Conservation (phyloP, 2,113 vertebrate species). For the Chloropsis hardwickii region DNA sequence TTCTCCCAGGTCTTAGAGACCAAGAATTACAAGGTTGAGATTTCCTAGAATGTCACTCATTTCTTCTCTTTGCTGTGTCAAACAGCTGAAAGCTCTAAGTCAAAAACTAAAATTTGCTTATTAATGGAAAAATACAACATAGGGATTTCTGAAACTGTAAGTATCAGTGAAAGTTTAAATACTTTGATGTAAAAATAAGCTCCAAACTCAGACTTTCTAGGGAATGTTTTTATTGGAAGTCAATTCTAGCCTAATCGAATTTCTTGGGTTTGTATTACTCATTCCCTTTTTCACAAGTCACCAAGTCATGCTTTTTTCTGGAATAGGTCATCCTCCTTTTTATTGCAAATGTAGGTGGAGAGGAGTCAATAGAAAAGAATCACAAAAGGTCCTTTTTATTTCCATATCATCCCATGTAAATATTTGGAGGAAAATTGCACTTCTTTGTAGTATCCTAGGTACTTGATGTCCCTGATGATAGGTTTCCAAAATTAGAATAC, state of each 20-base stretch:
- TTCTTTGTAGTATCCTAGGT: neutral
- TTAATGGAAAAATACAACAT: neutral
- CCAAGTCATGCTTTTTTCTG: neutral
- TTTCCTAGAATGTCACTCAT: neutral
- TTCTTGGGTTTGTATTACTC: conserved; percentile 3
- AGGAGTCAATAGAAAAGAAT: neutral
- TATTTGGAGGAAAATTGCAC: neutral
- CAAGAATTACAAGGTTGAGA: neutral
- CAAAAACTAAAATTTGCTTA: neutral
- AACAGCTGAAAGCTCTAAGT: neutral
- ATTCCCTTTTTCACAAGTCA: neutral
- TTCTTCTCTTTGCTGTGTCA: neutral
- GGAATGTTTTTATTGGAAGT: neutral
- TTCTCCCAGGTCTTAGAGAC: neutral
- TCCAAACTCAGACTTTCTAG: neutral
- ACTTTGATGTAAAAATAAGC: neutral
- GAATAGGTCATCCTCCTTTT: neutral
- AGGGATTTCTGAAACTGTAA: neutral
- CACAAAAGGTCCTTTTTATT: neutral
- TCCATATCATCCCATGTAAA: neutral
- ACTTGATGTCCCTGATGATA: neutral
- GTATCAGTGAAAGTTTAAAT: neutral
- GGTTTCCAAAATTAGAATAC: neutral
- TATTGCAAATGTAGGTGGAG: neutral
- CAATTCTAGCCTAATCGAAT: neutral